phyloP scores from a whole-genome alignment of 1,140 invertebrate species.

The Triops cancriformis region DNA sequence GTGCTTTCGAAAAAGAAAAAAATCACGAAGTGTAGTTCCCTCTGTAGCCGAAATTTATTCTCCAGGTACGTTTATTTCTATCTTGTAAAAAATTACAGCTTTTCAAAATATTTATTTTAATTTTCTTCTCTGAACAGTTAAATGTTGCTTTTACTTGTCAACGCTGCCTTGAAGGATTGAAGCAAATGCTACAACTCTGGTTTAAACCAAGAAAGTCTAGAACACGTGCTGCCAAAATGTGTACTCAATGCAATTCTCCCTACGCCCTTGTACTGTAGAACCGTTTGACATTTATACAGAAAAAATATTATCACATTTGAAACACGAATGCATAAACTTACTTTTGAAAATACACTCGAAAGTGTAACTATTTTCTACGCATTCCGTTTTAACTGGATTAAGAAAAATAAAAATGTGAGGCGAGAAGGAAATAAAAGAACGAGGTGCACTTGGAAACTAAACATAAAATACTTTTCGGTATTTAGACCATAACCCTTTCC shows the following conservation, averaged over 20 bases:
- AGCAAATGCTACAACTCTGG: background rate
- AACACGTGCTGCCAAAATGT: background rate
- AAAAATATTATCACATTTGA: background rate
- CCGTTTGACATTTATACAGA: background rate
- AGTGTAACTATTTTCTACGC: background rate
- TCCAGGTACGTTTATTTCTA: background rate
- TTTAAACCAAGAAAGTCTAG: background rate
- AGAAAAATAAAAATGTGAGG: background rate
- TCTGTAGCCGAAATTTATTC: background rate
- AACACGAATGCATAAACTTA: background rate
- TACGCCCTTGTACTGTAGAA: background rate
- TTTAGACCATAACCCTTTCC: no score
- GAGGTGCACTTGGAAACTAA: background rate
- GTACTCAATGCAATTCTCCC: background rate
- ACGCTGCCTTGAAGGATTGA: background rate
- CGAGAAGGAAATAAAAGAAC: background rate
- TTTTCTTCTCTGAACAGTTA: background rate
- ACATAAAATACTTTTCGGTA: background rate
- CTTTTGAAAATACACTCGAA: background rate
- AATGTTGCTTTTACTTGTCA: no score
- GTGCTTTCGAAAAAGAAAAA: no score
- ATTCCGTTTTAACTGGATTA: background rate
- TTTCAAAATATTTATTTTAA: background rate
- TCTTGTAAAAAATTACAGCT: background rate
- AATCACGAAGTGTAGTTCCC: background rate